A percentile compares a stretch with the other conserved stretches of the same genome.
These are phyloP conservation scores for Notodonta dromedarius DNA, from an alignment of 2,888 invertebrate species.

Conservation along the genomic window DNA sequence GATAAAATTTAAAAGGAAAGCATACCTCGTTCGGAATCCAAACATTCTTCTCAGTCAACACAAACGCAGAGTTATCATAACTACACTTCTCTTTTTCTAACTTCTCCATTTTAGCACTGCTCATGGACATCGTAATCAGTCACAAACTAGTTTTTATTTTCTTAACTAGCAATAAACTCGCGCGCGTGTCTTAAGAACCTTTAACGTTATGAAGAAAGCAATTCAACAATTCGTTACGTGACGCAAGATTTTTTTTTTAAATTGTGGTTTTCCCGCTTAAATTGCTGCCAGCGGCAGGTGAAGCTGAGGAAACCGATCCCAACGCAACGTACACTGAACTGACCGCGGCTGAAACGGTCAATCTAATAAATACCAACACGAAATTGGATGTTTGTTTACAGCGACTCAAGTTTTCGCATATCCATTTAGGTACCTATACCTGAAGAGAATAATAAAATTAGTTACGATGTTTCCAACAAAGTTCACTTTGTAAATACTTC, in stretches of 20 bases:
- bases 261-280: constrained; percentile 59
- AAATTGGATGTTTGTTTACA: constrained; percentile 24
- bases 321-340: constrained; percentile 50
- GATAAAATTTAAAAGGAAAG: constrained; percentile 1
- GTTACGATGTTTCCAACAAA: too few relatives aligned
- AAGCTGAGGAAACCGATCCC: constrained; percentile 48
- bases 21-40: constrained; percentile 54
- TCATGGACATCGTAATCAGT: neutral
- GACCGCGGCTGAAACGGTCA: constrained; percentile 49
- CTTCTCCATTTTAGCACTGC: constrained; percentile 47
- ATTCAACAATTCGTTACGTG: constrained; percentile 20
- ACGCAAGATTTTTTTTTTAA: too few relatives aligned
- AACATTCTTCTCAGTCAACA: constrained; percentile 66
- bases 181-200: constrained; percentile 43
- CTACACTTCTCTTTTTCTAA: constrained; percentile 53
- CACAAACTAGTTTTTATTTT: neutral
- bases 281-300: constrained; percentile 39
- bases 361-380: constrained; percentile 57
- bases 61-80: constrained; percentile 71
- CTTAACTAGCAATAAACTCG: constrained; percentile 15
- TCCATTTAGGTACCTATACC: neutral
- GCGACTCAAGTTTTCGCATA: constrained; percentile 9
- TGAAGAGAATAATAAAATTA: too few relatives aligned
- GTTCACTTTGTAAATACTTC: too few relatives aligned
- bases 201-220: constrained; percentile 40